Evolutionary conservation across 2,113 vertebrate species (phyloP).

Genomic region (Balaeniceps rex): DNA sequence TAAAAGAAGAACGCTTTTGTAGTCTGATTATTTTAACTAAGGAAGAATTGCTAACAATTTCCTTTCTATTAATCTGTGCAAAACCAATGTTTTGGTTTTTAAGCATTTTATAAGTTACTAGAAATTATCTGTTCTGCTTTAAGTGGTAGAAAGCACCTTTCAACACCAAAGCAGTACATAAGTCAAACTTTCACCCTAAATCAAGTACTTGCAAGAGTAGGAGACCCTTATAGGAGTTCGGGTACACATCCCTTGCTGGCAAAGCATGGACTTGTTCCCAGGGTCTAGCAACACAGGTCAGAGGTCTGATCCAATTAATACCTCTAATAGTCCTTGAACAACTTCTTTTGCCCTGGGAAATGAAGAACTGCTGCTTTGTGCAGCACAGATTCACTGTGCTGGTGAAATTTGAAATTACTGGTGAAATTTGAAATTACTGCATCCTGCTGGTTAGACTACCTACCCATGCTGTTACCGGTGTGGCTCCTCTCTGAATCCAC

Average conservation of each 20-base stretch:
- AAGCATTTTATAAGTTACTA: not conserved
- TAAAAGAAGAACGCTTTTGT: not conserved
- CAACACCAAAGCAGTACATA: not conserved
- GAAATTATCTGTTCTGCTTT: not conserved
- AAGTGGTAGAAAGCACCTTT: not conserved
- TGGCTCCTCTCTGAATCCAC: not conserved
- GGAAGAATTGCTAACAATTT: not conserved
- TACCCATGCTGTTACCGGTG: not conserved
- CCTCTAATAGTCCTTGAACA: not conserved
- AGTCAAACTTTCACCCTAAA: not conserved
- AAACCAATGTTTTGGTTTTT: not conserved
- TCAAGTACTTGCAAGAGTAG: not conserved
- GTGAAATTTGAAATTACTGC: too few species aligned
- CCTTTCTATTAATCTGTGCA: not conserved
- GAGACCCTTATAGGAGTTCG: rapidly evolving
- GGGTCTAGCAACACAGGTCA: not conserved
- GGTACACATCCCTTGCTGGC: not conserved
- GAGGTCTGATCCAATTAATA: not conserved
- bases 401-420: too few species aligned
- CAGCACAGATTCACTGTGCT: not conserved
- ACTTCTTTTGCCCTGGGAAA: not conserved
- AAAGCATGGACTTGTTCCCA: not conserved
- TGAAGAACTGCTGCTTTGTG: not conserved
- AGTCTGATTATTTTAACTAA: not conserved
- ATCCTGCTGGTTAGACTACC: not conserved